Evolutionary conservation across 2,113 vertebrate genomes (phyloP).

Genomic region (Amblyopsis rosae): DNA sequence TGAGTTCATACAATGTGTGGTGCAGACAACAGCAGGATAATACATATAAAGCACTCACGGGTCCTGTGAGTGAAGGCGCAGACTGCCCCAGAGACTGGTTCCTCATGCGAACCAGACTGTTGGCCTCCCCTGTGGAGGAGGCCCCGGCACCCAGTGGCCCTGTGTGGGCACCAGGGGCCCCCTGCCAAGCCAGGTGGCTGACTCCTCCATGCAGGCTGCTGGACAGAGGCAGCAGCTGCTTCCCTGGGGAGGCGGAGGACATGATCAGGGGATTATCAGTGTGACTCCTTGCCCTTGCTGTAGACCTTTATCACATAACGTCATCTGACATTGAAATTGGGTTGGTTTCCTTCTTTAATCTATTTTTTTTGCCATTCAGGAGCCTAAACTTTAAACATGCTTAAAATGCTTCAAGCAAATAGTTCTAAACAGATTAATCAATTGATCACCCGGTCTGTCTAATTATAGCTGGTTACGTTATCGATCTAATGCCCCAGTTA

Average conservation of each 20-base stretch:
- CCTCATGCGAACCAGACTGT: constrained; percentile 95
- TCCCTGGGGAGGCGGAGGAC: constrained; percentile 72
- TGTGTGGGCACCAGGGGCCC: constrained; percentile 4
- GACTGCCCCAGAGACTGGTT: constrained; percentile 92
- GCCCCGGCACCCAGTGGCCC: constrained; percentile 1
- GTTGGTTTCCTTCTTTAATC: too few relatives aligned
- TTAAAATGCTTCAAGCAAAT: too few relatives aligned
- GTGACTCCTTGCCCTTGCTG: too few relatives aligned
- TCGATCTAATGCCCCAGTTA: too few relatives aligned
- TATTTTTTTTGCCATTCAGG: too few relatives aligned
- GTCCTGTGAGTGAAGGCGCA: constrained; percentile 93
- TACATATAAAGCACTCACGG: constrained; percentile 77
- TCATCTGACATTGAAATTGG: too few relatives aligned
- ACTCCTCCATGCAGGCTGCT: constrained; percentile 88
- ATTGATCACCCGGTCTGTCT: too few relatives aligned
- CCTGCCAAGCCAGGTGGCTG: constrained; percentile 85
- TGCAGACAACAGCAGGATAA: not conserved
- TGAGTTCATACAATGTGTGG: not conserved
- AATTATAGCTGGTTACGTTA: too few relatives aligned
- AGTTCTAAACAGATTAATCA: too few relatives aligned
- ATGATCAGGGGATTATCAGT: too few relatives aligned
- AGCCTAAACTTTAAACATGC: too few relatives aligned
- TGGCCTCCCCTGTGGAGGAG: constrained; percentile 78
- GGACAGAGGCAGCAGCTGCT: constrained; percentile 92
- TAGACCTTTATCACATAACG: too few relatives aligned